A percentile compares a stretch with the other conserved stretches of the same genome.
Evolutionary conservation across 2,888 invertebrate genomes (phyloP).

Genomic region (Lithophane semibrunnea): DNA sequence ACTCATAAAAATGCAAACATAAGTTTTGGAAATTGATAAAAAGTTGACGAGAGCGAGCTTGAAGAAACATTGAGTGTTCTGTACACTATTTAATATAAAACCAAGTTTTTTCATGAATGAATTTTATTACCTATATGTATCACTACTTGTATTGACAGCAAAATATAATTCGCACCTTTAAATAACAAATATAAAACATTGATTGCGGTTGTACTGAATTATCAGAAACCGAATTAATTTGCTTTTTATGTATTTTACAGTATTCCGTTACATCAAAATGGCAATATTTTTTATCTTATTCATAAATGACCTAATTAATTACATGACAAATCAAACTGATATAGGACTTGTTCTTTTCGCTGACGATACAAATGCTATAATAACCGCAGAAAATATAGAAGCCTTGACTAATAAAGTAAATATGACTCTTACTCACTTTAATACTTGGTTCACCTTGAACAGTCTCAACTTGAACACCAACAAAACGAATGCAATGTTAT

Average conservation of each 20-base stretch:
- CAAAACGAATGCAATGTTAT: too few species aligned
- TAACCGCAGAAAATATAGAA: too few species aligned
- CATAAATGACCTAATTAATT: too few species aligned
- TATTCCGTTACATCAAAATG: background rate
- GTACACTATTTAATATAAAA: constrained; percentile 36
- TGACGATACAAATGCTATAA: too few species aligned
- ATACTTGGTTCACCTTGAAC: too few species aligned
- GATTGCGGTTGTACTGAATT: background rate
- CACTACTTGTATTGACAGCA: background rate
- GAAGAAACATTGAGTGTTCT: constrained; percentile 38
- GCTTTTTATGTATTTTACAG: background rate
- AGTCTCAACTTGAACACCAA: too few species aligned
- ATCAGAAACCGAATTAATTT: background rate
- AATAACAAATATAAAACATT: background rate
- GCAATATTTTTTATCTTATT: too few species aligned
- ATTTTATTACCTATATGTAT: background rate
- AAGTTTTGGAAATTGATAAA: constrained; percentile 72
- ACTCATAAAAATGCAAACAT: constrained; percentile 82
- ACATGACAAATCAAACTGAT: too few species aligned
- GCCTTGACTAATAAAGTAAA: too few species aligned
- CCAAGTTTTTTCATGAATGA: background rate
- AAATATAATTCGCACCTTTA: background rate
- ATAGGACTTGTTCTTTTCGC: too few species aligned
- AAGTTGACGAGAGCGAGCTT: constrained; percentile 31
- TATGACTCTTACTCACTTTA: too few species aligned